Base-by-base conservation (phyloP, 2,888 invertebrate species). In the Sesia apiformis region DNA sequence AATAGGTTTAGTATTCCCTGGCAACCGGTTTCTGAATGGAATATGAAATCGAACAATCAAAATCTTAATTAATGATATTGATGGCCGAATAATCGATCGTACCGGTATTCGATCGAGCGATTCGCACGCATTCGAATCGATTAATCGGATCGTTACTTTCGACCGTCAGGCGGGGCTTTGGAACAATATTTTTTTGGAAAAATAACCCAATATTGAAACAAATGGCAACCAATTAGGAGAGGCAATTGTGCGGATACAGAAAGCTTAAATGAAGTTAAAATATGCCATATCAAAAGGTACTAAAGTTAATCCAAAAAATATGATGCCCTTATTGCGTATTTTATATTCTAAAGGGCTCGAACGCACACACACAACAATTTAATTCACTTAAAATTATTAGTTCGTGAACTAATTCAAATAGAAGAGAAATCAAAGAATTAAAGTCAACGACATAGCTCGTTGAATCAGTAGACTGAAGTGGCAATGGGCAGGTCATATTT, bases 181-280 rank as follows among this genome's bases (percentile, higher is more conserved):
- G 81, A 80, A 86, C 88, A 85, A 83, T 88, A 86, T 88, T 87
- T 87, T 85, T 88, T 84, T 88, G 88, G 88, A 86, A 86, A 89
- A 87, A 88, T 88, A 88, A 88, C 84, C 87, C 86, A 73, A 85
- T 87, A 84, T 89, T 87, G 84, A 87, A 87, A 84, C 88, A 86
- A 82, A 88, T 86, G 86, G 81, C 73, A 80, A 85, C 87, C 89
- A 89, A 89, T 89, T 89, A 89, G 89, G 86, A 80, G 72, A 81
- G 79, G 80, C 88, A 89, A 86, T 86, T 84, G 89, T 82, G 86
- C 88, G 88, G 81, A 81, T 84, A 83, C 80, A 65, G 74, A 69
- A 70, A 76, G 79, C 8, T 23, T 7, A 49, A 49, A 49, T 6
- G 7, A 5, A 42, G 42, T 7, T 42, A 5, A 83, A 86, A 87